Conservation (phyloP, 2,113 vertebrate genomes). For the Pituophis catenifer region DNA sequence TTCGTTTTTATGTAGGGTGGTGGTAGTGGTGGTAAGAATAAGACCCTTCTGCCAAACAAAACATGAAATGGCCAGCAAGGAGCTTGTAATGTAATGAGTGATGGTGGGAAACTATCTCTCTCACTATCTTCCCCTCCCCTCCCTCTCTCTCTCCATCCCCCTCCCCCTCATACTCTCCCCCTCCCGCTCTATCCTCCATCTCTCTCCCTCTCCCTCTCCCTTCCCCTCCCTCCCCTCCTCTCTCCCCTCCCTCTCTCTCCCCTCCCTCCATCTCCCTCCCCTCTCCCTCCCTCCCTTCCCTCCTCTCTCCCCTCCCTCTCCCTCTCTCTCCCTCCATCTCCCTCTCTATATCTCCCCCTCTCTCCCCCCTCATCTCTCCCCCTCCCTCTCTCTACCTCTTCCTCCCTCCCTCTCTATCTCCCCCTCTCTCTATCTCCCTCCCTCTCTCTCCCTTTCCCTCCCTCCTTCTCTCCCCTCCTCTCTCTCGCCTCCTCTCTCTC, state of each 20-base stretch:
- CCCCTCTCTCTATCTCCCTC: background rate
- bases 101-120: background rate
- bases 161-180: background rate
- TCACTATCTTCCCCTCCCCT: background rate
- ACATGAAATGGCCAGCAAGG: background rate
- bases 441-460: background rate
- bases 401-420: too few relatives aligned
- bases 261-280: background rate
- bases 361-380: too few relatives aligned
- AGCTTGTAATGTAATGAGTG: background rate
- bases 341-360: background rate
- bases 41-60: background rate
- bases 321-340: too few relatives aligned
- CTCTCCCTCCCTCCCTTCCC: too few relatives aligned
- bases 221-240: too few relatives aligned
- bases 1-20: background rate
- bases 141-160: accelerated
- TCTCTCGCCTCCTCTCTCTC: too few relatives aligned
- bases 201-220: background rate
- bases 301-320: background rate
- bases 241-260: too few relatives aligned
- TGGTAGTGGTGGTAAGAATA: background rate
- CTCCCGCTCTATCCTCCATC: too few relatives aligned
- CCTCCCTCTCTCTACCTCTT: too few relatives aligned
- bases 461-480: background rate